Base-by-base conservation (phyloP, 2,888 invertebrate genomes). In the Ophioninae sp. region DNA sequence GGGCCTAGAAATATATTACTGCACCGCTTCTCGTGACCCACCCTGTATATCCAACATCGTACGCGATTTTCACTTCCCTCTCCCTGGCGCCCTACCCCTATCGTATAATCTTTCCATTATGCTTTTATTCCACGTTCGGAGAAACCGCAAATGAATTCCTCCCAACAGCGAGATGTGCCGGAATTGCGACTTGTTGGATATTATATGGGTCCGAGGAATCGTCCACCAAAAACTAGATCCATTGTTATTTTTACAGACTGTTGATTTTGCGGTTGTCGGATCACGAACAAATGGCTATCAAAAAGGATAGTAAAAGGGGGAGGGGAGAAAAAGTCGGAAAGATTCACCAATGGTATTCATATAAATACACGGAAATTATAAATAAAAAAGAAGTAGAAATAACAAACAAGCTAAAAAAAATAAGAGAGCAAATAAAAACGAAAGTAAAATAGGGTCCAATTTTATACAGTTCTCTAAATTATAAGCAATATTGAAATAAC, bases 21-120 rank as follows among this genome's bases (percentile, higher is more conserved):
- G 30, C 30, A 30, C 30, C 30, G 30, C 30, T 30, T 30, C 30
- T 30, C 30, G 3, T 3, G 30, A 30, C 30, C 30, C 30, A 30
- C 30, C 30, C 30, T 30, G 30, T 30, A 30, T 2, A 30, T 30
- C 30, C 30, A 30, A 30, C 30, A 30, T 30, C 17, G 17, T 51
- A 65, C 77, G 65, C 58, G 74, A 68, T 82, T 82, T 71, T 51
- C 56, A 56, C 20, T 23, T 69, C 61, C 56, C 63, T 41, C 44
- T 69, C 30, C 30, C 30, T 30, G 30, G 30, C 30, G 22, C 44
- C 37, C 23, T n/a, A n/a, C 65, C 41, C 61, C 17, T 23, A 59
- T 51, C 30, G 20, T 41, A 17, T 39, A 30, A 69, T 58, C 51
- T 65, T 44, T 69, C 44, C 58, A 63, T 68, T 51, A 39, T 44